Conservation (phyloP, 2,888 invertebrate species). For the Melitaea athalia region DNA sequence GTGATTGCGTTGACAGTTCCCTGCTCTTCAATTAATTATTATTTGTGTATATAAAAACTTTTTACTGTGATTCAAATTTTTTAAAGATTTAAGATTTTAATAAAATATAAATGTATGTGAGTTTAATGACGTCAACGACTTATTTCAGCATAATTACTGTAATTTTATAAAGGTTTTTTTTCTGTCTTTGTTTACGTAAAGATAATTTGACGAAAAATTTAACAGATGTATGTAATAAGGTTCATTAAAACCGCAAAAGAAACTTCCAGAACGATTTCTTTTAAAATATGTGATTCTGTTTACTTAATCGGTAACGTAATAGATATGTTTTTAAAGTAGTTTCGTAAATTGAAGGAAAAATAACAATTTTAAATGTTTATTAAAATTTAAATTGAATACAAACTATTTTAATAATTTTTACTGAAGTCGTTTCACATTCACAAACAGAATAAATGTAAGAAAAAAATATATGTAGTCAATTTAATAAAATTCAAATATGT, state of each 20-base stretch:
- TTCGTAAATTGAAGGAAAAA: too few species aligned
- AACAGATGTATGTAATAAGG: background rate
- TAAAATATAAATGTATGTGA: background rate
- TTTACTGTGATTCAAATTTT: conserved; percentile 4
- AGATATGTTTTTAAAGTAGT: too few species aligned
- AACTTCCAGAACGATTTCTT: background rate
- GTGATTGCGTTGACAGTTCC: conserved; percentile 52
- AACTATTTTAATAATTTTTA: too few species aligned
- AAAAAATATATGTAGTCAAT: too few species aligned
- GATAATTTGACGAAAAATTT: background rate
- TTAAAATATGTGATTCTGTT: too few species aligned
- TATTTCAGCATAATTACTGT: conserved; percentile 1
- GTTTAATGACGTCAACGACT: background rate
- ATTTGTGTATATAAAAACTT: conserved; percentile 13
- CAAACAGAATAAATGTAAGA: too few species aligned
- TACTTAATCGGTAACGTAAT: too few species aligned
- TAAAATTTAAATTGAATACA: too few species aligned
- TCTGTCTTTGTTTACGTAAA: background rate
- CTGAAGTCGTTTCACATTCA: too few species aligned
- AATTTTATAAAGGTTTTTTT: conserved; percentile 3
- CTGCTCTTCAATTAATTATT: conserved; percentile 34
- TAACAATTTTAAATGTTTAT: too few species aligned
- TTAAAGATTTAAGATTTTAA: background rate
- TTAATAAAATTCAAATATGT: too few species aligned
- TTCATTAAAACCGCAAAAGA: background rate